phyloP scores from a whole-genome alignment of 2,797 vertebrate species.

The Dendrocincla tyrannina region DNA sequence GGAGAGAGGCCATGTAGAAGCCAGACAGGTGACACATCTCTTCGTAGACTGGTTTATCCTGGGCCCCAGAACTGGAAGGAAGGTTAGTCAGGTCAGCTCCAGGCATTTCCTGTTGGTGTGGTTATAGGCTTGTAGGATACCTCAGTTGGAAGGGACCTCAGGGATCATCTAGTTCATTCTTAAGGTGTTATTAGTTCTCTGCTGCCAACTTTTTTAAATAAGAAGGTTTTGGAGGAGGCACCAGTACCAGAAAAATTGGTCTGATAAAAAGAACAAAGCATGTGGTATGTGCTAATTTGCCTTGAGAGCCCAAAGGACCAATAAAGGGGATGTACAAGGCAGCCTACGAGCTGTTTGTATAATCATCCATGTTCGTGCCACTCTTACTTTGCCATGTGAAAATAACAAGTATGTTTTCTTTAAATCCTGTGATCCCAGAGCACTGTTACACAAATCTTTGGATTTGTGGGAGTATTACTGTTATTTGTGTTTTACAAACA shows the following conservation, averaged over 20 bases:
- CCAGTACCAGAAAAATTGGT: not conserved
- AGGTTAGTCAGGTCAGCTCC: not conserved
- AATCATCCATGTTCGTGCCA: not conserved
- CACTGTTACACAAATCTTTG: not conserved
- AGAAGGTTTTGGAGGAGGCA: not conserved
- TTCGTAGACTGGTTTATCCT: not conserved
- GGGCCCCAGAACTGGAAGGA: constrained; percentile 3
- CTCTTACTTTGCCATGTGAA: not conserved
- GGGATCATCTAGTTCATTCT: not conserved
- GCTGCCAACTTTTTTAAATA: not conserved
- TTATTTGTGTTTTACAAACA: not conserved
- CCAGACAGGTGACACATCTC: not conserved
- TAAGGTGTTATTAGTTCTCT: not conserved
- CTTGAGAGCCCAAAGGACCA: not conserved
- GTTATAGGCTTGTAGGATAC: not conserved
- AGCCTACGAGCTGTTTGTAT: not conserved
- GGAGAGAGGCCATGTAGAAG: not conserved
- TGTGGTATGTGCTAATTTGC: not conserved
- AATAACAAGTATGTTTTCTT: not conserved
- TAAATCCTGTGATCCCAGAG: not conserved
- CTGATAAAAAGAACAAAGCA: not conserved
- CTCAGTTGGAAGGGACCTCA: not conserved
- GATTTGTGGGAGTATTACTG: not conserved
- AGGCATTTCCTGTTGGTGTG: constrained; percentile 27
- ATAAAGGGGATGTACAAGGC: not conserved